phyloP scores from a whole-genome alignment of 2,113 vertebrate genomes.

The Periophthalmodon schlosseri region DNA sequence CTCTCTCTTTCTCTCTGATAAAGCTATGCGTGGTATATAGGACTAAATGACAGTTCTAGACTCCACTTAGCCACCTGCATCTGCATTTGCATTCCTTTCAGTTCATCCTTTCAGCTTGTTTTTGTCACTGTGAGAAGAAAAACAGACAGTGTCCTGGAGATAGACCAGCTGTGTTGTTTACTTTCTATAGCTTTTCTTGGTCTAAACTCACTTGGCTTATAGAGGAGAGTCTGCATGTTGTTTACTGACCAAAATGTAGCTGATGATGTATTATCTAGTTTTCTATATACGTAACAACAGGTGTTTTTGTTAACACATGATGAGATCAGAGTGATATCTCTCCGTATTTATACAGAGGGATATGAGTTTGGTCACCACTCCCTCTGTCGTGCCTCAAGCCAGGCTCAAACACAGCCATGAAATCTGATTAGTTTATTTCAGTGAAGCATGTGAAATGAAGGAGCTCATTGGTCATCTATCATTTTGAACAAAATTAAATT shows the following conservation, averaged over 20 bases:
- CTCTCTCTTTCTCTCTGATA: constrained; percentile 35
- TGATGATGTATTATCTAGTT: background rate
- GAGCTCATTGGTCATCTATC: no score
- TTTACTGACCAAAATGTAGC: background rate
- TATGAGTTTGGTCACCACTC: no score
- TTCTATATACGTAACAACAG: background rate
- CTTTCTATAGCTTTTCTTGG: background rate
- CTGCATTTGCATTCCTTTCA: constrained; percentile 36
- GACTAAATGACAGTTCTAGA: constrained; percentile 31
- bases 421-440: no score
- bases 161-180: constrained; percentile 12
- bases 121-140: background rate
- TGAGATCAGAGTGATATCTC: no score
- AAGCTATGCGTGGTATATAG: constrained; percentile 17
- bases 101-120: background rate
- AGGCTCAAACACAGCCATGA: no score
- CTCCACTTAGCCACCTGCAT: background rate
- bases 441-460: no score
- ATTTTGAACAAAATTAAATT: no score
- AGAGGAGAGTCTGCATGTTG: background rate
- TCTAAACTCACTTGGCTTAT: background rate
- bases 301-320: no score
- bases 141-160: constrained; percentile 6
- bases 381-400: no score
- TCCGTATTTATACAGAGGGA: no score